A percentile compares a stretch with the other conserved stretches of the same genome.
These are phyloP conservation scores for Pyrrhosoma nymphula DNA, from an alignment of 2,888 invertebrate genomes.

Conservation along the genomic window DNA sequence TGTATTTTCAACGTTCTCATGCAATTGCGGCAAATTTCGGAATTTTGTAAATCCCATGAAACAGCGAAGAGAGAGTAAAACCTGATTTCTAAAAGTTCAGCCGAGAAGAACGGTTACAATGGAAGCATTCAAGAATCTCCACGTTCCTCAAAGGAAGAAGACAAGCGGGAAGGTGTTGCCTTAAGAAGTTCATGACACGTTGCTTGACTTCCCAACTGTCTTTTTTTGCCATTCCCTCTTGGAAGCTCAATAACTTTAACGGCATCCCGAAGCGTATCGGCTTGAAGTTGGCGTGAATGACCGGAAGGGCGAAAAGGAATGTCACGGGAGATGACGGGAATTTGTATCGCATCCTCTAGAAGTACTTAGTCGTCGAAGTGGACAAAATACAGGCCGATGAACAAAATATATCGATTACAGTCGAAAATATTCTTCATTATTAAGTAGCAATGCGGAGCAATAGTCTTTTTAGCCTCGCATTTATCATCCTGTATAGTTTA, in stretches of 20 bases:
- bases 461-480: no score
- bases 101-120: constrained; percentile 63
- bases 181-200: constrained; percentile 30
- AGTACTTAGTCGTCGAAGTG: background rate
- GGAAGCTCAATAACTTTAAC: constrained; percentile 36
- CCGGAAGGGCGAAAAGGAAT: background rate
- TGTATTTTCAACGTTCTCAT: no score
- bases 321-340: background rate
- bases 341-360: background rate
- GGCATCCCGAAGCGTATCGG: constrained; percentile 24
- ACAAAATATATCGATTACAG: no score
- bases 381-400: background rate
- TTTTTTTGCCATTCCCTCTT: constrained; percentile 3
- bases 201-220: background rate
- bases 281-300: constrained; percentile 7
- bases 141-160: constrained; percentile 36
- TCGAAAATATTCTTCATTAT: no score
- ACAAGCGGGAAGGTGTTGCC: constrained; percentile 20
- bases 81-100: constrained; percentile 59
- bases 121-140: constrained; percentile 47
- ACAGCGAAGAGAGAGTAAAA: background rate
- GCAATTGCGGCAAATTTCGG: no score
- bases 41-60: background rate
- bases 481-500: no score
- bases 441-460: no score